Conservation (phyloP, 2,113 vertebrate species). For the Psephotus haematonotus region DNA sequence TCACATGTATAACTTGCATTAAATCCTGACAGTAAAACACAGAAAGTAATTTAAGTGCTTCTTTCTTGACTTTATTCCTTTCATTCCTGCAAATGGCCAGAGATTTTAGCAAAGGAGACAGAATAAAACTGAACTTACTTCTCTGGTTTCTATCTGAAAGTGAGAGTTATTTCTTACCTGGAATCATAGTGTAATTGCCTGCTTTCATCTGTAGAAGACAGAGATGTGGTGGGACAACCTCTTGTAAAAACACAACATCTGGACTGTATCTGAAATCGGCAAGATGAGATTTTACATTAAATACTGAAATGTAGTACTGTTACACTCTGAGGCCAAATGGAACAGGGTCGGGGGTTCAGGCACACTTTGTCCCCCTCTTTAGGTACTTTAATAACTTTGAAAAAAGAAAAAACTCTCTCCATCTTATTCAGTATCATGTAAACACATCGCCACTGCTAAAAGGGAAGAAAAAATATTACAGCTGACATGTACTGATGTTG, state of each 20-base stretch:
- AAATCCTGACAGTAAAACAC: background rate
- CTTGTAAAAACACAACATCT: constrained; percentile 93
- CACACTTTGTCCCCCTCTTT: background rate
- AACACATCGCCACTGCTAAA: background rate
- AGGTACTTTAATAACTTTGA: background rate
- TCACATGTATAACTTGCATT: background rate
- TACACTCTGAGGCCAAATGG: background rate
- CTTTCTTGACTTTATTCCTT: background rate
- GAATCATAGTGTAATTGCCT: constrained; percentile 84
- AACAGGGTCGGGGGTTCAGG: background rate
- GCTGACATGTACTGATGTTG: background rate
- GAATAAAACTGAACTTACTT: background rate
- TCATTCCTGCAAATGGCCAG: background rate
- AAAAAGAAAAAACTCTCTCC: background rate
- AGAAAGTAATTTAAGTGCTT: background rate
- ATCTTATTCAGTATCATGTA: background rate
- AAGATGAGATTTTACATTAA: background rate
- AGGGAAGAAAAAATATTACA: background rate
- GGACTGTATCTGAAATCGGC: constrained; percentile 85
- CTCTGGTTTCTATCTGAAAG: background rate
- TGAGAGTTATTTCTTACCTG: constrained; percentile 74
- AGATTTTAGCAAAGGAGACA: background rate
- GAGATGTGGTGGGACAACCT: constrained; percentile 84
- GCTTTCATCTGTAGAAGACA: constrained; percentile 85
- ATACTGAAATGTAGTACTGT: background rate